These are phyloP conservation scores for Rhinoraja longicauda DNA, from an alignment of 2,797 vertebrate genomes.

Conservation along the genomic window DNA sequence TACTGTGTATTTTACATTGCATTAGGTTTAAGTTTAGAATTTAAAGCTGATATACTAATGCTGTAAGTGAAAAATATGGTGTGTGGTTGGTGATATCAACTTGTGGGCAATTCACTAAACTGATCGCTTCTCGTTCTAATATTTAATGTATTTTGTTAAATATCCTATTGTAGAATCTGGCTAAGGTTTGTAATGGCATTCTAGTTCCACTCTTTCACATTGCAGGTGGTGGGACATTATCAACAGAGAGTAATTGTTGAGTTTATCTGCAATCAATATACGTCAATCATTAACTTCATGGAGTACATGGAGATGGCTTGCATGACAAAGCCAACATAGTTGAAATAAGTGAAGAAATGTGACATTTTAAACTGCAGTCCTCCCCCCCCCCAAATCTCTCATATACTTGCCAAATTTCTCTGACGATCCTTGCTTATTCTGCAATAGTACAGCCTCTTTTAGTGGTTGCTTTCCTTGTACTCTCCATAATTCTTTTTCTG, in stretches of 20 bases:
- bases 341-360: not conserved
- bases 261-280: not conserved
- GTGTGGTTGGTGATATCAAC: not conserved
- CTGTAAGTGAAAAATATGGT: not conserved
- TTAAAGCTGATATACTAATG: not conserved
- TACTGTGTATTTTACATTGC: not conserved
- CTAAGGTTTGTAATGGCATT: no score
- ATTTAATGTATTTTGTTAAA: not conserved
- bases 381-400: not conserved
- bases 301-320: not conserved
- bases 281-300: not conserved
- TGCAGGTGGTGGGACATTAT: not conserved
- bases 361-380: not conserved
- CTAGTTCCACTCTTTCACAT: not conserved
- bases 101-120: not conserved
- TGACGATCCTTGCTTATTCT: not conserved
- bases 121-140: not conserved
- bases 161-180: not conserved
- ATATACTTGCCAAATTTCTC: not conserved
- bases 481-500: not conserved
- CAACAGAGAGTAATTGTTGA: not conserved
- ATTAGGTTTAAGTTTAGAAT: not conserved
- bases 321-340: not conserved
- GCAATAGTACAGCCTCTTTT: not conserved
- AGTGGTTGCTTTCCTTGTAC: no score